Conservation (phyloP, 2,797 vertebrate species). For the Poeciliopsis paucimaculata region DNA sequence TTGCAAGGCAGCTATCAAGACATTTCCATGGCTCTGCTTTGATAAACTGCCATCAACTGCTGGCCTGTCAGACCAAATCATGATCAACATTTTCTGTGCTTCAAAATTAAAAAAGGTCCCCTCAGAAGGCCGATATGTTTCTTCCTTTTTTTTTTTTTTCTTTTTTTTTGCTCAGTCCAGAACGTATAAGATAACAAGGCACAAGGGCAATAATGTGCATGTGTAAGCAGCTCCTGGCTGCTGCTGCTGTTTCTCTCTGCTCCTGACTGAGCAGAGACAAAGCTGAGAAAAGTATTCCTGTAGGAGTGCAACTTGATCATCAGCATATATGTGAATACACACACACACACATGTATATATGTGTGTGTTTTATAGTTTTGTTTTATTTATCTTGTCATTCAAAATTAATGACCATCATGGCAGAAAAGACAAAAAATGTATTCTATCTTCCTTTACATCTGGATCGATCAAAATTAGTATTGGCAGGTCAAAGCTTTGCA, state of each 20-base stretch:
- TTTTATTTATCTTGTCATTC: no score
- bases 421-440: not conserved
- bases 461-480: not conserved
- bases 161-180: not conserved
- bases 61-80: not conserved
- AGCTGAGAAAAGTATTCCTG: not conserved
- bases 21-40: not conserved
- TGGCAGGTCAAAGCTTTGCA: not conserved
- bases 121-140: not conserved
- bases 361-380: no score
- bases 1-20: not conserved
- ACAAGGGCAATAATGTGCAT: not conserved
- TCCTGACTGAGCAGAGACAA: not conserved
- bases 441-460: not conserved
- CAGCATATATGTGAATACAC: not conserved
- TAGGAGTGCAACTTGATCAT: not conserved
- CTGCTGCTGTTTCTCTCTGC: not conserved
- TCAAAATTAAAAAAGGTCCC: not conserved
- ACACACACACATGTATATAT: not conserved
- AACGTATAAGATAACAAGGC: not conserved
- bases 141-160: not conserved
- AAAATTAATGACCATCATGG: no score
- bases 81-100: not conserved
- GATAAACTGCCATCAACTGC: not conserved
- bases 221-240: conserved; percentile 1